Evolutionary conservation across 2,888 invertebrate species (phyloP).

Genomic region (Antheraea assamensis): DNA sequence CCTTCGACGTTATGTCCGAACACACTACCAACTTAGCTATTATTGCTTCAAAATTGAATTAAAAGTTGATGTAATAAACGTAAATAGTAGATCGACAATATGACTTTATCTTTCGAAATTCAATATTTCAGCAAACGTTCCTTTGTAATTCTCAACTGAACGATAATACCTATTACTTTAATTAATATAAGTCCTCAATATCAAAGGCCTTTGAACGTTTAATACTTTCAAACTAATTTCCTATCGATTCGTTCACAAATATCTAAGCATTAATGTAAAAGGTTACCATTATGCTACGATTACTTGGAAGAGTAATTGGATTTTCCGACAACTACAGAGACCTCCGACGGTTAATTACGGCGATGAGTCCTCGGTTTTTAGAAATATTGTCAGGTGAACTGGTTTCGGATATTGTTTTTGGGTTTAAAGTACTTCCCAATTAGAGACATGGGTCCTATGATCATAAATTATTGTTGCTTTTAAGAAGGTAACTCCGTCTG

Average conservation of each 20-base stretch:
- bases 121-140: neutral
- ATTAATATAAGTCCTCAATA: conserved; percentile 19
- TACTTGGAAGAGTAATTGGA: conserved; percentile 21
- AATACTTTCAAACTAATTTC: conserved; percentile 23
- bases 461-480: too few relatives aligned
- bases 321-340: conserved; percentile 16
- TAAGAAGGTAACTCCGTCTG: too few relatives aligned
- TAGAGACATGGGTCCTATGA: too few relatives aligned
- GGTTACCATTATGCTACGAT: conserved; percentile 12
- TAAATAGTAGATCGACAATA: neutral
- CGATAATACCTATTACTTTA: conserved; percentile 14
- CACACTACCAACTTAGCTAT: too few relatives aligned
- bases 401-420: conserved; percentile 3
- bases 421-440: neutral
- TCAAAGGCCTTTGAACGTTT: conserved; percentile 22
- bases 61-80: neutral
- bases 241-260: conserved; percentile 16
- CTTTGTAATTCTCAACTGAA: conserved; percentile 1
- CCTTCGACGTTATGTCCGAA: too few relatives aligned
- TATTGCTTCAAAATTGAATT: too few relatives aligned
- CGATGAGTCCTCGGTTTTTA: neutral
- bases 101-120: neutral
- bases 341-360: conserved; percentile 1
- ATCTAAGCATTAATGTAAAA: conserved; percentile 16
- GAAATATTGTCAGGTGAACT: neutral